Conservation (phyloP, 2,113 vertebrate species). For the Canis aureus region DNA sequence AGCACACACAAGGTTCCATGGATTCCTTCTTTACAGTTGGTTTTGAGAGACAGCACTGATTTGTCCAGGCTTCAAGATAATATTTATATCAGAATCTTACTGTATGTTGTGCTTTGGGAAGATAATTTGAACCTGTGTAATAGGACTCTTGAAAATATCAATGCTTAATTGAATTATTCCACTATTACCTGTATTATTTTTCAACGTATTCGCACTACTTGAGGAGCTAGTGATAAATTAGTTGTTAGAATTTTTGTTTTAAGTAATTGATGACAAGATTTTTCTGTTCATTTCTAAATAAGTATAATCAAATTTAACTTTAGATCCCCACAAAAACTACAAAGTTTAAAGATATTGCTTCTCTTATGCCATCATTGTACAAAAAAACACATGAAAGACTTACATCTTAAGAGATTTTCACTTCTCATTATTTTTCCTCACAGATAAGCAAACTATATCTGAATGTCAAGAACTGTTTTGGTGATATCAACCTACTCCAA, state of each 20-base stretch:
- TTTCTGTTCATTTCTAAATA: slow-evolving; percentile 43
- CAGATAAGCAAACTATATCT: slow-evolving; percentile 8
- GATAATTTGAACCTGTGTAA: slow-evolving; percentile 54
- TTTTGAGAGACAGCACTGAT: slow-evolving; percentile 45
- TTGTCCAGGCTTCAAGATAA: slow-evolving; percentile 2
- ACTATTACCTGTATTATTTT: slow-evolving; percentile 55
- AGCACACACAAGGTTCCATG: neutral
- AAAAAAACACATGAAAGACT: slow-evolving; percentile 20
- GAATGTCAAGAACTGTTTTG: slow-evolving; percentile 55
- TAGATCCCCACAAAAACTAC: neutral
- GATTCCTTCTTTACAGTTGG: slow-evolving; percentile 16
- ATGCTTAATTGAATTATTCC: slow-evolving; percentile 57
- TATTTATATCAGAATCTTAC: slow-evolving; percentile 44
- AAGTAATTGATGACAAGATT: slow-evolving; percentile 21
- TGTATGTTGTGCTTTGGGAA: neutral
- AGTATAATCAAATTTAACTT: slow-evolving; percentile 51
- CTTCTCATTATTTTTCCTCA: slow-evolving; percentile 25
- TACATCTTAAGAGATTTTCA: slow-evolving; percentile 39
- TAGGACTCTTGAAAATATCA: slow-evolving; percentile 43
- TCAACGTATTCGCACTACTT: neutral
- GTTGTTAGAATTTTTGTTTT: slow-evolving; percentile 61
- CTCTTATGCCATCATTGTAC: neutral
- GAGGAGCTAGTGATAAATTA: slow-evolving; percentile 14
- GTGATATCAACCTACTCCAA: neutral
- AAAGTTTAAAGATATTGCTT: slow-evolving; percentile 22